A percentile compares a stretch with the other conserved stretches of the same genome.
Conservation (phyloP, 2,113 vertebrate species). For the Misgurnus anguillicaudatus region DNA sequence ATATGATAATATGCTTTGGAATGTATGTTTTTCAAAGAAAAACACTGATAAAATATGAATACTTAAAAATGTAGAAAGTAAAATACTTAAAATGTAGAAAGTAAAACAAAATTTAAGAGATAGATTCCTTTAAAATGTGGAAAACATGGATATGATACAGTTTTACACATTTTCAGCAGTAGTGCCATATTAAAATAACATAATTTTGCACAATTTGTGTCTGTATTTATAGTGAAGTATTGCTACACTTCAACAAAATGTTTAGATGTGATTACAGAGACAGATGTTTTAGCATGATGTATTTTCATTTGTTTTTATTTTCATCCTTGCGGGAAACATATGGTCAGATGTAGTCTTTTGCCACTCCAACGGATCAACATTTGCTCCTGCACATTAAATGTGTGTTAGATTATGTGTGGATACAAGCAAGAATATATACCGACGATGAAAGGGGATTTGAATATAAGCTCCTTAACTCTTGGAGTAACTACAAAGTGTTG, state of each 20-base stretch:
- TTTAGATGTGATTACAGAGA: conserved; percentile 10
- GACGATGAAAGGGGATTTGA: neutral
- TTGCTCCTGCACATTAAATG: conserved; percentile 24
- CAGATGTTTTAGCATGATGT: conserved; percentile 27
- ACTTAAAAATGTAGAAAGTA: too few species aligned
- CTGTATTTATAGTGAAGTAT: neutral
- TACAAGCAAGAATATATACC: neutral
- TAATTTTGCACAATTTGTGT: neutral
- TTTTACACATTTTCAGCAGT: neutral
- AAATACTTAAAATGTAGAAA: too few species aligned
- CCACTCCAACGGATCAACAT: conserved; percentile 8
- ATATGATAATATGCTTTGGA: too few species aligned
- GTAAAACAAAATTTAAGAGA: too few species aligned
- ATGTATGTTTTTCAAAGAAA: too few species aligned
- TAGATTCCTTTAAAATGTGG: too few species aligned
- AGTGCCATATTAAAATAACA: neutral
- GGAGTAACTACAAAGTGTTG: too few species aligned
- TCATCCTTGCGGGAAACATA: conserved; percentile 6
- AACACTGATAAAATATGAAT: too few species aligned
- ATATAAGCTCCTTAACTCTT: neutral
- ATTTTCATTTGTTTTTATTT: conserved; percentile 10
- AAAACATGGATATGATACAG: too few species aligned
- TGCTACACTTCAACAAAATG: neutral
- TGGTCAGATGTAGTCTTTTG: conserved; percentile 22
- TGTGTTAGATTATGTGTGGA: neutral